Conservation (phyloP, 2,888 invertebrate species). For the Adineta ricciae region DNA sequence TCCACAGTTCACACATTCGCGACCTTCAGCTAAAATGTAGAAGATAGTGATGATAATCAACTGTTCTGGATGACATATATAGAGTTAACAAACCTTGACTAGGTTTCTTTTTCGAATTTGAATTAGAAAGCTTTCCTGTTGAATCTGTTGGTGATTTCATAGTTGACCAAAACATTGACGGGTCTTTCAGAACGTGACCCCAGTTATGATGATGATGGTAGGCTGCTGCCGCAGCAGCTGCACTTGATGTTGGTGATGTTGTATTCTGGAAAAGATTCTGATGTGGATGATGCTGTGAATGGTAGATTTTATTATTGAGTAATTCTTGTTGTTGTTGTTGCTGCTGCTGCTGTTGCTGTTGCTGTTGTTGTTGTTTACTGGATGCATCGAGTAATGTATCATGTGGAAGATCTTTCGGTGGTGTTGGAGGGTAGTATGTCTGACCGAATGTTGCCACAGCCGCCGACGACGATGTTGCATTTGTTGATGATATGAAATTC, state of each 20-base stretch:
- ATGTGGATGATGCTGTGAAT: background rate
- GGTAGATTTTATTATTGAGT: background rate
- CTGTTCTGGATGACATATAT: background rate
- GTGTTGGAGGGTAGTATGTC: slow-evolving; percentile 4
- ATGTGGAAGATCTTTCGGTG: background rate
- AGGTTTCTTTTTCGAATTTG: background rate
- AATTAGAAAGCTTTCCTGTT: background rate
- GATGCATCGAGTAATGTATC: background rate
- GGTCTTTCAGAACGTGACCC: background rate
- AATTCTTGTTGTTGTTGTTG: background rate
- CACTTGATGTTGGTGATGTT: slow-evolving; percentile 10
- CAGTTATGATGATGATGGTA: background rate
- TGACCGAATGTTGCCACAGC: background rate
- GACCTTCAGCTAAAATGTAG: slow-evolving; percentile 27
- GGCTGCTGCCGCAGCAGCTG: background rate
- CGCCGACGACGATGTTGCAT: background rate
- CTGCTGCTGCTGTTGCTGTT: background rate
- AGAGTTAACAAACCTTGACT: slow-evolving; percentile 3
- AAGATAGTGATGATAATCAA: too few species aligned
- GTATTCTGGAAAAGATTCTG: background rate
- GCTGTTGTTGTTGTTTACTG: background rate
- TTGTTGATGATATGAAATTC: background rate
- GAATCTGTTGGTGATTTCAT: slow-evolving; percentile 4
- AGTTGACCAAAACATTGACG: background rate
- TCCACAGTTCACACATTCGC: slow-evolving; percentile 34